Evolutionary conservation across 2,888 invertebrate genomes (phyloP).

Genomic region (Macaria liturata): DNA sequence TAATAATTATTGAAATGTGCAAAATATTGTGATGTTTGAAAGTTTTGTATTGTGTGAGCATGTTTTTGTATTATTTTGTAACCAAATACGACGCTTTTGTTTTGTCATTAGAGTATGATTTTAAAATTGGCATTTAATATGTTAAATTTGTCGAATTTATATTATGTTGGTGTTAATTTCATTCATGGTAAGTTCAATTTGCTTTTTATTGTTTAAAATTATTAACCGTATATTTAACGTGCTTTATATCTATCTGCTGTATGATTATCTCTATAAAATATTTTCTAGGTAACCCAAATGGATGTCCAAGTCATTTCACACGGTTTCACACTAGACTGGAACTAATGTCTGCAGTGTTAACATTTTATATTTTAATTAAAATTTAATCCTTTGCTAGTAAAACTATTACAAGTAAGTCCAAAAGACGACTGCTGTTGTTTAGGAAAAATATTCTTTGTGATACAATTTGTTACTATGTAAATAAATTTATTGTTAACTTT

Average conservation of each 20-base stretch:
- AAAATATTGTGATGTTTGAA: constrained; percentile 35
- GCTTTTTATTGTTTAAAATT: constrained; percentile 39
- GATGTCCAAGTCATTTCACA: constrained; percentile 74
- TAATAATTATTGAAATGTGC: constrained; percentile 25
- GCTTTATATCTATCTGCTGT: constrained; percentile 37
- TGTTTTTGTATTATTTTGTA: constrained; percentile 35
- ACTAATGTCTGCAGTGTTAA: constrained; percentile 60
- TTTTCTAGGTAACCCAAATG: constrained; percentile 83
- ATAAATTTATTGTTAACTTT: constrained; percentile 57
- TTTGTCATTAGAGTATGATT: constrained; percentile 33
- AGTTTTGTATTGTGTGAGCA: constrained; percentile 36
- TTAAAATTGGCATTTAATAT: constrained; percentile 36
- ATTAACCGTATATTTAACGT: constrained; percentile 33
- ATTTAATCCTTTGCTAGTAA: constrained; percentile 39
- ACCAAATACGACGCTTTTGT: constrained; percentile 32
- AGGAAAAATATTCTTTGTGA: constrained; percentile 73
- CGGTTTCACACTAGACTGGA: constrained; percentile 64
- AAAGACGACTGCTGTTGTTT: constrained; percentile 75
- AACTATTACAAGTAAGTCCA: constrained; percentile 58
- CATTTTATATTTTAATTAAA: constrained; percentile 47
- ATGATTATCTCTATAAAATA: constrained; percentile 69
- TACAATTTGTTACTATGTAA: constrained; percentile 69
- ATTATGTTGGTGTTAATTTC: constrained; percentile 76
- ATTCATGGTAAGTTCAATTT: constrained; percentile 68
- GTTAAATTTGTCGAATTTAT: constrained; percentile 51